A percentile compares a stretch with the other conserved stretches of the same genome.
Evolutionary conservation across 2,113 vertebrate species (phyloP).

Genomic region (Perca schrenkii): DNA sequence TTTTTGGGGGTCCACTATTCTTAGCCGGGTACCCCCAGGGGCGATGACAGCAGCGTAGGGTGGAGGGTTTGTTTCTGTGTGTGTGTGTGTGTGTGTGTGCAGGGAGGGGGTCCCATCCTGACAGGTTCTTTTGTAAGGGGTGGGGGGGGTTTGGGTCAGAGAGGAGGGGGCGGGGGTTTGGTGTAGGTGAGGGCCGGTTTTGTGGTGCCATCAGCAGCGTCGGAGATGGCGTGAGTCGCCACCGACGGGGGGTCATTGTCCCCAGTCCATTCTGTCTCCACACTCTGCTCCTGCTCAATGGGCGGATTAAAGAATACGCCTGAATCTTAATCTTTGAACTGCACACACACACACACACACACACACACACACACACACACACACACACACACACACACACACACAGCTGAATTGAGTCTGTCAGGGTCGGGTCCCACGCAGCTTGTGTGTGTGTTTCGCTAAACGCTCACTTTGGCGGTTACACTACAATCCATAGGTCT

Average conservation of each 20-base stretch:
- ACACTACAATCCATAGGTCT: constrained; percentile 65
- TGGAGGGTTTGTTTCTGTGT: constrained; percentile 64
- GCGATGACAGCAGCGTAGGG: constrained; percentile 68
- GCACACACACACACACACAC: constrained; percentile 38
- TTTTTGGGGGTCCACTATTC: constrained; percentile 69
- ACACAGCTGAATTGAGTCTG: constrained; percentile 43
- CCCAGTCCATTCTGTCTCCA: constrained; percentile 79
- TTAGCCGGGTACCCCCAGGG: constrained; percentile 61
- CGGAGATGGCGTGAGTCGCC: constrained; percentile 79
- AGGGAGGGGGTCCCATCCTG: constrained; percentile 27
- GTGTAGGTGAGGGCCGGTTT: constrained; percentile 71
- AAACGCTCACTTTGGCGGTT: constrained; percentile 65
- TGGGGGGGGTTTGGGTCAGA: constrained; percentile 3
- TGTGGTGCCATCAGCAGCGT: constrained; percentile 76
- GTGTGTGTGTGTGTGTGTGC: constrained; percentile 50
- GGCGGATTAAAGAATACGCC: constrained; percentile 81
- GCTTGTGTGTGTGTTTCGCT: constrained; percentile 44
- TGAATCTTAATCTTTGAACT: constrained; percentile 83
- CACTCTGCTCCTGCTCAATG: constrained; percentile 79
- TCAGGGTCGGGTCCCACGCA: constrained; percentile 51
- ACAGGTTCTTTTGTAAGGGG: constrained; percentile 74
- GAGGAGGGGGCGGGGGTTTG: not conserved
- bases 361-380: constrained; percentile 43
- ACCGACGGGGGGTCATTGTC: constrained; percentile 78
- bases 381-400: constrained; percentile 57